Percentiles rank a stretch among this genome's conserved stretches.
These are phyloP conservation scores for Pristionchus exspectatus DNA, from an alignment of 2,888 invertebrate species.

Conservation along the genomic window DNA sequence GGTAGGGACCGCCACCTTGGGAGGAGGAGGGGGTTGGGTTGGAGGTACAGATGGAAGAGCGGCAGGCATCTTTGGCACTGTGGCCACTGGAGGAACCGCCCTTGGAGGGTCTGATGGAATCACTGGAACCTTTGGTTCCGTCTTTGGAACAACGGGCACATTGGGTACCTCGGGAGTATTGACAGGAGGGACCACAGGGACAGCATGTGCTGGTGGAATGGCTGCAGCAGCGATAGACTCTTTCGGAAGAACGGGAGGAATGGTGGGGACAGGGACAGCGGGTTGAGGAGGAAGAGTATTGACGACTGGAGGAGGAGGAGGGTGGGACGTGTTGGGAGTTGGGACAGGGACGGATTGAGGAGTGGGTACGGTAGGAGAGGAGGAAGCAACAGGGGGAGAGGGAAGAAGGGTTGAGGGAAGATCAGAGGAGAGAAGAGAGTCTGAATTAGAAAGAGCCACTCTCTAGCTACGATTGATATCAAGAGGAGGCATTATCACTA, in stretches of 20 bases:
- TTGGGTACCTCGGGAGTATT: neutral
- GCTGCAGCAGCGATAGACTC: neutral
- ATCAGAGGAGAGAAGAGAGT: neutral
- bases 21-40: neutral
- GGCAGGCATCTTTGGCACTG: neutral
- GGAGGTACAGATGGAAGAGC: neutral
- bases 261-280: neutral
- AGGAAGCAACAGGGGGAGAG: slow-evolving; percentile 31
- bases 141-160: neutral
- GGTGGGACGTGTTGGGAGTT: neutral
- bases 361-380: slow-evolving; percentile 49
- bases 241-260: neutral
- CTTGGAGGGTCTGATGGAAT: neutral
- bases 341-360: neutral
- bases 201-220: neutral
- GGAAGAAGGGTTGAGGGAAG: neutral
- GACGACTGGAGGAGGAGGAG: neutral
- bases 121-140: neutral
- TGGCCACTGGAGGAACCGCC: neutral
- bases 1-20: neutral
- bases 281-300: neutral
- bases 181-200: neutral
- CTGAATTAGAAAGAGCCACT: slow-evolving; percentile 26
- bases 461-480: neutral
- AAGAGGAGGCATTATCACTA: neutral